Evolutionary conservation across 2,797 vertebrate genomes (phyloP).

Genomic region (Rhynchotus rufescens): DNA sequence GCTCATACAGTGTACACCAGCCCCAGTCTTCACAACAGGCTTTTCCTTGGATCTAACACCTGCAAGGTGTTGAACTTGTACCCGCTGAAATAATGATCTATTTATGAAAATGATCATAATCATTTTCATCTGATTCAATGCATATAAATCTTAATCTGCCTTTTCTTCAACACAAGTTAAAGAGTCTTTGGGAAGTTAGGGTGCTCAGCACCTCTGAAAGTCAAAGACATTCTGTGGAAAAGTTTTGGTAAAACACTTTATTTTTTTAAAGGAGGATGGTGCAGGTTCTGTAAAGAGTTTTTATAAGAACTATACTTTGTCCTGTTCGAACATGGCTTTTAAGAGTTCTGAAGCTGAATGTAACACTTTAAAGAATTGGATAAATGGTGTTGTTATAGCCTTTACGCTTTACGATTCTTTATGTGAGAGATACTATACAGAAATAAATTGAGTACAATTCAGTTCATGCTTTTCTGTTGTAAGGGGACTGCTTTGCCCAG

Average conservation of each 20-base stretch:
- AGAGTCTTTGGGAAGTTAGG: neutral
- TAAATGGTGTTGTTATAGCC: conserved; percentile 16
- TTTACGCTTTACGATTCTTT: neutral
- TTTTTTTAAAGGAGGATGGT: neutral
- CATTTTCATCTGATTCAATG: neutral
- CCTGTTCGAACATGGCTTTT: neutral
- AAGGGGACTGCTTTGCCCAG: neutral
- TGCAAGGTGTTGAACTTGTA: neutral
- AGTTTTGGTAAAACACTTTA: neutral
- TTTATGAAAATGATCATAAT: too few species aligned
- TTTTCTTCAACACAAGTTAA: neutral
- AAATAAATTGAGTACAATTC: neutral
- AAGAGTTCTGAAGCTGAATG: neutral
- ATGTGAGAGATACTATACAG: neutral
- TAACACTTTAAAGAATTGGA: conserved; percentile 9
- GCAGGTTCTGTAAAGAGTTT: neutral
- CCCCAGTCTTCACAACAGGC: neutral
- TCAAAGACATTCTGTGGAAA: neutral
- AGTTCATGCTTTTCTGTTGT: neutral
- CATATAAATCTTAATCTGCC: neutral
- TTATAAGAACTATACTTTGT: neutral
- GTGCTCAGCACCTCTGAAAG: neutral
- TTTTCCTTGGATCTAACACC: neutral
- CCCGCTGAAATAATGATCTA: neutral
- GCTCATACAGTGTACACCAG: neutral